phyloP scores from a whole-genome alignment of 2,113 vertebrate species.

The Callorhinus ursinus region DNA sequence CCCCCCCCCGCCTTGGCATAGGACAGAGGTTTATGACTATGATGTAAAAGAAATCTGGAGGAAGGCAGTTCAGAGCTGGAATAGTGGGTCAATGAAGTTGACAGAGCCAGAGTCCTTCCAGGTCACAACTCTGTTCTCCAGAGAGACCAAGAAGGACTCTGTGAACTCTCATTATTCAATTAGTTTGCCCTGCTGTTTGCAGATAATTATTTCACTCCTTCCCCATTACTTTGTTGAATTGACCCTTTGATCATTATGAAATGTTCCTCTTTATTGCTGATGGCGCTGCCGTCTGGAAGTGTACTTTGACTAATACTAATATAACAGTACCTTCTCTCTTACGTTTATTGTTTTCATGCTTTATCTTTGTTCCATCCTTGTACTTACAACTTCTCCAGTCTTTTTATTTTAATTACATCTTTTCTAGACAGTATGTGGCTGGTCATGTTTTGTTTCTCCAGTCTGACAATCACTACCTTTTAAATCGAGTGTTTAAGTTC shows the following conservation, averaged over 20 bases:
- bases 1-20: background rate
- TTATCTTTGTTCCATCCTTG: background rate
- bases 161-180: background rate
- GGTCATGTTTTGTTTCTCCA: background rate
- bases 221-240: background rate
- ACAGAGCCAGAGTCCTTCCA: background rate
- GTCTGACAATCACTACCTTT: background rate
- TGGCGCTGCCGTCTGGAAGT: background rate
- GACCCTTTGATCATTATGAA: background rate
- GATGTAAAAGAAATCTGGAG: background rate
- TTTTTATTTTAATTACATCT: background rate
- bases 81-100: background rate
- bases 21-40: background rate
- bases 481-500: background rate
- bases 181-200: background rate
- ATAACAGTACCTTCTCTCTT: background rate
- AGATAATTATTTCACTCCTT: background rate
- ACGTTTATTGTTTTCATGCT: background rate
- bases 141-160: background rate
- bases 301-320: background rate
- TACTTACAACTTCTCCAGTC: background rate
- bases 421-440: background rate
- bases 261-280: background rate
- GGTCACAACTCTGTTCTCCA: background rate
- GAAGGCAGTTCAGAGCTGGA: background rate